Base-by-base conservation (phyloP, 1,140 invertebrate genomes). In the Bombus pascuorum region DNA sequence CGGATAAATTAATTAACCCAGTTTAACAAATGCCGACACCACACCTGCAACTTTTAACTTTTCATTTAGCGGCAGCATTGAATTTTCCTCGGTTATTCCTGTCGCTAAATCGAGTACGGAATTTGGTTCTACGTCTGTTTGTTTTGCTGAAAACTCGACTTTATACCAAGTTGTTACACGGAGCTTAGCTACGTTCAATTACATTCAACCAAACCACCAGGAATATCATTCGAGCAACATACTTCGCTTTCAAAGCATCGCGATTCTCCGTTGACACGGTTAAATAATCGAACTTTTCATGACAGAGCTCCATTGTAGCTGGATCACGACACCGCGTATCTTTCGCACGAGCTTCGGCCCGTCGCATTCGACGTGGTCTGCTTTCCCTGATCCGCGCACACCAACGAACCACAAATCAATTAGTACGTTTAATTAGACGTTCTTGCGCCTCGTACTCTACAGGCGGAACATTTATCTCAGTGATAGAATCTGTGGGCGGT, bases 361-460 rank as follows among this genome's bases (percentile, higher is more conserved):
- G 18, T 28, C 71, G 13, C 4, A 53, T 53, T 53, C 47, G 47
- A 22, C 13, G 10, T 13, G 8, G 10, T 15, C 18, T n/a, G 70
- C 18, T 42, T 34, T 18, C 37, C 10, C 18, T 5, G 37, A 32
- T 44, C 4, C 47, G 6, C 15, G 47, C 34, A 22, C 68, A 25
- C 32, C 4, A 1, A 32, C 25, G 6, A 37, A 13, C 73, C 62
- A 44, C 81, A 42, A 76, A 70, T 83, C 73, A 77, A 77, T 83
- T 83, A 70, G 18, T 28, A 22, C 4, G 18, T 25, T 5, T 70
- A 77, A 83, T 83, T 32, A 83, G 44, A 77, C 62, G 28, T 66
- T 57, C 62, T 37, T 13, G 5, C 28, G 53, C 32, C 25, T n/a
- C 42, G 22, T 8, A 34, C 18, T 0, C n/a, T 15, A 28, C 74